Evolutionary conservation across 2,888 invertebrate species (phyloP).

Genomic region (Sphaeridia pumilis): DNA sequence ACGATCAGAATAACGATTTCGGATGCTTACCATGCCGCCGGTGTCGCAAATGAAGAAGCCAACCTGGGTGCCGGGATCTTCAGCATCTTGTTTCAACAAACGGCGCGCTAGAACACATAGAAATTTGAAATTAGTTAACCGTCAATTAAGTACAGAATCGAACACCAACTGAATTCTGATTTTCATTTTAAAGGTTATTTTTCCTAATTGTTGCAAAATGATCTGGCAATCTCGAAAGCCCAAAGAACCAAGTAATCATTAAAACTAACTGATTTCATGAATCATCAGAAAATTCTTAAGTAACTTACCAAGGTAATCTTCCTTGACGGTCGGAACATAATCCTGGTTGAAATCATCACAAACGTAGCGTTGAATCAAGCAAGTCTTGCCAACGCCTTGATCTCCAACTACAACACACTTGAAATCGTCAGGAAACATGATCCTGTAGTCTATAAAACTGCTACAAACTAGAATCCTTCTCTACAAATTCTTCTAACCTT

Average conservation of each 20-base stretch:
- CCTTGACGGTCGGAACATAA: slow-evolving; percentile 14
- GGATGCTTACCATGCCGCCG: slow-evolving; percentile 25
- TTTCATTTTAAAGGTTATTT: neutral
- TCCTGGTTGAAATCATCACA: slow-evolving; percentile 17
- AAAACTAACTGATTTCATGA: neutral
- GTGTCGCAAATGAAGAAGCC: slow-evolving; percentile 26
- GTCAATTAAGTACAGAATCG: neutral
- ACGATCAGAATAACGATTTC: neutral
- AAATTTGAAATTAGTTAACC: neutral
- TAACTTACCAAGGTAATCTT: slow-evolving; percentile 16
- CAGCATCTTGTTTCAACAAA: no score
- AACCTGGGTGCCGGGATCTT: no score
- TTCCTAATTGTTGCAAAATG: neutral
- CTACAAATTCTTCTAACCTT: no score
- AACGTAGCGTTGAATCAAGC: slow-evolving; percentile 22
- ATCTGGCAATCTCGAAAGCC: neutral
- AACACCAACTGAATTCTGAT: slow-evolving; percentile 1
- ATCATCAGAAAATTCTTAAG: neutral
- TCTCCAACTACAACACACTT: slow-evolving; percentile 31
- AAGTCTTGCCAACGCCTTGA: slow-evolving; percentile 25
- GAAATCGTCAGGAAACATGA: slow-evolving; percentile 2
- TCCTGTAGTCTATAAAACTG: no score
- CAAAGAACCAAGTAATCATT: neutral
- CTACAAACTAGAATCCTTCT: no score
- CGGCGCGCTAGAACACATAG: no score